Base-by-base conservation (phyloP, 2,113 vertebrate species). In the Hystrix brachyura region DNA sequence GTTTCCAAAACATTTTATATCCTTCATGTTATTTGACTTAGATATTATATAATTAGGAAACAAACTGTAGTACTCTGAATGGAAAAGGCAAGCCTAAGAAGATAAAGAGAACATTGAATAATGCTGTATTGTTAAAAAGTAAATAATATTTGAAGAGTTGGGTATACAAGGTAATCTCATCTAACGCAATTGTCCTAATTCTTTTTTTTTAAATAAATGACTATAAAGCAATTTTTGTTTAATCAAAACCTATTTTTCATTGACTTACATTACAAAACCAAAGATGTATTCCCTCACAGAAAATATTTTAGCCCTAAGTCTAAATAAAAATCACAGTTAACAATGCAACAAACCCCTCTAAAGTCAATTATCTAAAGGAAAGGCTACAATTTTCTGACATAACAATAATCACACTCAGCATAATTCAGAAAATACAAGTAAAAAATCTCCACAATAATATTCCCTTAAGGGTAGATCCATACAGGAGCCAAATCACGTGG, bases 241-340 rank as follows among this genome's bases (percentile, higher is more conserved):
- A 94, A 97, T 96, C 89, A 94, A 97, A 98, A 96, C 55, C 65
- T 96, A 93, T 96, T 96, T 98, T 97, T 95, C 94, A 95, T 65
- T 88, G 85, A 89, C 87, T 94, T 90, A 62, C 67, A 95, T 98
- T 97, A 96, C n/a, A 76, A 97, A 96, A 46, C 69, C 69, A 96
- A 95, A 94, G 51, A 97, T 90, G 43, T 91, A 5, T 93, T 94
- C 57, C 78, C 86, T 62, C 91, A 94, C 43, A 94, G 93, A 89
- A 96, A 97, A 96, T 96, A 87, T 87, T 97, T 97, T 69, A 94
- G 67, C 81, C 81, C 89, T 93, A 87, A 81, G 79, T 96, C 89
- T 96, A 97, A 97, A 96, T 94, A 96, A 97, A 97, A 97, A 95
- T 94, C 71, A 90, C 87, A 97, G 87, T 94, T 94, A 92, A 82